Base-by-base conservation (phyloP, 2,797 vertebrate genomes). In the Rachycentron canadum region DNA sequence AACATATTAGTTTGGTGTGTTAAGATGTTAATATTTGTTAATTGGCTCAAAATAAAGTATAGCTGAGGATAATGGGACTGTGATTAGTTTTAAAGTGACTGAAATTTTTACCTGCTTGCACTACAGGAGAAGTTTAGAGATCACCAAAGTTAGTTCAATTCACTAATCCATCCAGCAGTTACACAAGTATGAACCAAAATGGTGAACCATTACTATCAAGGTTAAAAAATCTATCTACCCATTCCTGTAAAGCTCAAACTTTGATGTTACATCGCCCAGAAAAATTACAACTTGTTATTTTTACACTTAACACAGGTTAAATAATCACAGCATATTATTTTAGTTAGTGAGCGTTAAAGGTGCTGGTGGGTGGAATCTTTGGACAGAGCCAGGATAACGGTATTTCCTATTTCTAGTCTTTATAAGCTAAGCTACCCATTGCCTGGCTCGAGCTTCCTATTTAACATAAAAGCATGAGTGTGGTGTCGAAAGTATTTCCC, bases 361-460 rank as follows among this genome's bases (percentile, higher is more conserved):
- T 40, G 38, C 38, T 14, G 38, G 38, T 12, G 10, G 38, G 12
- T 40, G 38, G 12, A 40, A 40, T 10, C 16, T 26, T 26, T 53
- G 25, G 25, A 56, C 17, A 21, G 5, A 53, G 26, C 23, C 6
- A 36, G 34, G 19, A 21, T 7, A 47, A 47, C 19, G 7, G 19
- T 9, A 19, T 17, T 6, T 23, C 10, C 14, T 28, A 13, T 53
- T 53, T 53, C 50, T n/a, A 60, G 60, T 64, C 21, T 77, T 83
- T 59, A 53, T 57, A 40, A 77, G 53, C 55, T 62, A 28, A 73
- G 9, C 2, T 50, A 68, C 40, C 25, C 30, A 23, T 57, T n/a
- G 61, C 43, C 40, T 0, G 14, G 36, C 65, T 67, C 26, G 32
- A 63, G 45, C 43, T 23, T 71, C 17, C 12, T 16, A 4, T 19